Evolutionary conservation across 2,797 vertebrate species (phyloP), one percentile per base, ranked within the genome.

Genomic region (Chaenodraco wilsoni): DNA sequence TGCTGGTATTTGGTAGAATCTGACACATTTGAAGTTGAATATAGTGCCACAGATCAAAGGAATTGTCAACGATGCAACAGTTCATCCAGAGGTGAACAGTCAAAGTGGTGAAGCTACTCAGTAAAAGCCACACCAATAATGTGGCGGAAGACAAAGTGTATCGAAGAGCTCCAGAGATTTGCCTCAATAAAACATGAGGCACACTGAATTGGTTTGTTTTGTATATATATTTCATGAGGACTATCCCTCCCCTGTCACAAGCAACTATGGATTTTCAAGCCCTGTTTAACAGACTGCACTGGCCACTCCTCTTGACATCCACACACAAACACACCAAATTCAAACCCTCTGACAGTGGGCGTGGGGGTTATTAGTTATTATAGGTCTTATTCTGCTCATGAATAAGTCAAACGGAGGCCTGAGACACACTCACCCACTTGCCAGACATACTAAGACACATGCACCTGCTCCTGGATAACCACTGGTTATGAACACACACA

Each of bases 371-470:
- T 84, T 72, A 72, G 55, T 88, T 87, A 83, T 83, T 79, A 85
- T 71, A 82, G 70, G 76, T 84, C 76, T 90, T 83, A 83, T 84
- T 83, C 80, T 72, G 45, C 66, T 91, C 85, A 93, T 93, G 86
- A 93, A 92, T 93, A 90, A 93, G 75, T 93, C 59, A 93, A 74
- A 74, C 81, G 76, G 61, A 65, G 61, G 67, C 48, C 76, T 59
- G 56, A 88, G 72, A 87, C 79, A 76, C 83, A 83, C 82, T 79
- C 86, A 46, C 31, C 73, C 84, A 81, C 84, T 88, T 72, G 81
- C 58, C 84, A 84, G 77, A 84, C 85, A 57, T 48, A 54, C 56
- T 43, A 79, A 81, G 72, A 87, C 74, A 58, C 81, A 67, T 74
- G 78, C 92, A 89, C 74, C 89, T 91, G 89, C 89, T 89, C 76